Base-by-base conservation (phyloP, 2,888 invertebrate species). In the Gerris lacustris region DNA sequence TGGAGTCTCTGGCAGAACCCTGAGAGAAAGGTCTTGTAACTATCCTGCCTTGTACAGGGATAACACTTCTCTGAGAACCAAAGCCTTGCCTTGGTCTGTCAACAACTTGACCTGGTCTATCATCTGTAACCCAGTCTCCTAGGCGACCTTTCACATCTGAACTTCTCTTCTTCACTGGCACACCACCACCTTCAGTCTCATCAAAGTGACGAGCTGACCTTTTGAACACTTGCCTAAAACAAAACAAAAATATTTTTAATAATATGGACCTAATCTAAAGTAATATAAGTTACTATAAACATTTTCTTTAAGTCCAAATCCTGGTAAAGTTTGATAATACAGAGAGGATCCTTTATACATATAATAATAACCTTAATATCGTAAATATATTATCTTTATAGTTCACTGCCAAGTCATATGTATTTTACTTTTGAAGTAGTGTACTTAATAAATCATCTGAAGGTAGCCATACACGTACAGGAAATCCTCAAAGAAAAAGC, bases 191-290 rank as follows among this genome's bases (percentile, higher is more conserved):
- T 67, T n/a, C 62, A 55, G 63, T 70, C 45, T 45, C 44, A 45
- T 71, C 71, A n/a, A 71, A 45, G 43, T 71, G 70, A 15, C 72
- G 72, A 9, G 73, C 66, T 43, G 72, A 64, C 68, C 76, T 73
- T 55, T 76, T 76, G 63, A 73, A 66, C 17, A 72, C 74, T 17
- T 74, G 70, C 62, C 74, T 76, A 47, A 69, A 69, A 66, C 67
- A 70, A 31, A 55, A 55, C 55, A 55, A 55, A 15, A 55, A 55
- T 2, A 31, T 31, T 69, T 72, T 70, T 72, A 67, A 1, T 72
- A 67, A 31, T 31, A 31, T 31, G 4, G 31, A 31, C 31, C 4
- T 31, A 31, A 31, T 31, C 31, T 31, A 31, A 31, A 31, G 31
- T 31, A 31, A 31, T 4, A 31, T 31, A 31, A 31, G 31, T 31